Base-by-base conservation (phyloP, 2,113 vertebrate species). In the Pedetes capensis region DNA sequence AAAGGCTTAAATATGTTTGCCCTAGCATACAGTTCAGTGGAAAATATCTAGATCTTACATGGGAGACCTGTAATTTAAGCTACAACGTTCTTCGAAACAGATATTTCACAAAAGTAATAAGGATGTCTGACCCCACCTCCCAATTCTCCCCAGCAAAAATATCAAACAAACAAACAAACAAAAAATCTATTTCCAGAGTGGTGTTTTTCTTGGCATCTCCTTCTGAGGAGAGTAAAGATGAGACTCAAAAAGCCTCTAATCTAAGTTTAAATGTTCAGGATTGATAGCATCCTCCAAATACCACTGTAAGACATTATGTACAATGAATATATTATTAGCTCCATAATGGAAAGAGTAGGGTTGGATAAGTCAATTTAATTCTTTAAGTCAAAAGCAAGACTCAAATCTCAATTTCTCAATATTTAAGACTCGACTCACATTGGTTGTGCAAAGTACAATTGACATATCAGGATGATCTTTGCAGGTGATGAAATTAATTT, bases 1-100 rank as follows among this genome's bases (percentile, higher is more conserved):
- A 51, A 86, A 89, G 71, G 59, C 44, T 75, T 93, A 74, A 79
- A 47, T 85, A 55, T n/a, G n/a, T 92, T 85, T 92, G n/a, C 39
- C 57, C 72, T 64, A 14, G 61, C 27, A 64, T 85, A 80, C 8
- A 34, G n/a, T 5, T 69, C 55, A 79, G 0, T 39, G 63, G 66
- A 92, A 89, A 7, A 86, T 74, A 37, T 82, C 84, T 92, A 49
- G 7, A 47, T 85, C 78, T 75, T 55, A 18, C 61, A 53, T 59
- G 68, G 68, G 78, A 87, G 17, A 13, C 22, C 5, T 85, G 1
- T 69, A 59, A 92, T 88, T 93, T 78, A 80, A 93, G n/a, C 55
- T 18, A 49, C 12, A 34, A 44, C 49, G 14, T 88, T 88, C 71
- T 95, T 91, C 44, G n/a, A 96, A 95, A 93, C 89, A 94, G 78